Evolutionary conservation across 1,140 invertebrate species (phyloP), one percentile per base, ranked within the genome.

Genomic region (Bombus consobrinus): DNA sequence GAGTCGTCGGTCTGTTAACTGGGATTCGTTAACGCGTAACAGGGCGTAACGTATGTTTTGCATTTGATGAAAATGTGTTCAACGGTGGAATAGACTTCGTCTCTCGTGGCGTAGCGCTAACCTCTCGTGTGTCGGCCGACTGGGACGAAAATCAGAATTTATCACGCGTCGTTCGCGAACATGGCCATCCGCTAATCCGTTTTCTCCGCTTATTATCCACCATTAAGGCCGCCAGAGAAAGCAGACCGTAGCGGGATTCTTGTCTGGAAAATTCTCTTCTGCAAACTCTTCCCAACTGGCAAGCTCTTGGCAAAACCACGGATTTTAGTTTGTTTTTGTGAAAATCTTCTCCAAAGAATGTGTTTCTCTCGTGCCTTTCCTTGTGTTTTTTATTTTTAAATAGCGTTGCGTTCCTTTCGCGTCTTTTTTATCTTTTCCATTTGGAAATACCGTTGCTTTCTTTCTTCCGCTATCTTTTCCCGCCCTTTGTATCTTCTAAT

Each of bases 51-150:
- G 68, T 85, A 39, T 71, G 69, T 80, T 85, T 80, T 72, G 25
- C 37, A 39, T 87, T 85, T 85, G 78, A 85, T 71, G 86, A 87
- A 87, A 87, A 85, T 74, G 82, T 69, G 82, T 71, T 80, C 57
- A 57, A 22, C 53, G 53, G 12, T 12, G 41, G 15, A 32, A 83
- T 28, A 43, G 37, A 43, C 53, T 25, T 32, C 3, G 39, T 12
- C 9, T 47, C 72, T 25, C 22, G 43, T 64, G 15, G 1, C 59
- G 59, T 13, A 13, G 25, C 75, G 32, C 57, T 57, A 32, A 25
- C 73, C 73, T 25, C 13, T 53, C n/a, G 32, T 12, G 78, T 72
- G 39, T 81, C 34, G 37, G 34, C 39, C 34, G 22, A 12, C 78
- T 22, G n/a, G 8, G 47, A 82, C 80, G 80, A 71, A 82, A 86